Evolutionary conservation across 2,888 invertebrate species (phyloP).

Genomic region (Amiota mariae): DNA sequence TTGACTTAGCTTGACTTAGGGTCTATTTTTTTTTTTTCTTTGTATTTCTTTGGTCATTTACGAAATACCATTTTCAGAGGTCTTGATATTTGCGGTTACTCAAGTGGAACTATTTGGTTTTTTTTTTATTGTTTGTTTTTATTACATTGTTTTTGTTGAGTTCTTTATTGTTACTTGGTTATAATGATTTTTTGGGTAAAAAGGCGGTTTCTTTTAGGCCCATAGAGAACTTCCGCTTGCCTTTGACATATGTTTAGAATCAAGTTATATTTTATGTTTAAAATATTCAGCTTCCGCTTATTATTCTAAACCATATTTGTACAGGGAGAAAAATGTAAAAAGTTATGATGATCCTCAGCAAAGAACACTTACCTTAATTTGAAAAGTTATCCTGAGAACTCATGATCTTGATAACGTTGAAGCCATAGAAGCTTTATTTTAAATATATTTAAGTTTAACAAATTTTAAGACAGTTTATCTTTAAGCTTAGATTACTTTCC

Average conservation of each 20-base stretch:
- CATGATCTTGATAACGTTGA: too few relatives aligned
- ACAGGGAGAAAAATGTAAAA: too few relatives aligned
- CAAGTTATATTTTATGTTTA: constrained; percentile 10
- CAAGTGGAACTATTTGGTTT: constrained; percentile 20
- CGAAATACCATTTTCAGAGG: constrained; percentile 15
- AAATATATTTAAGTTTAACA: too few relatives aligned
- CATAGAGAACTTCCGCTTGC: constrained; percentile 18
- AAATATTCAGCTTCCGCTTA: neutral
- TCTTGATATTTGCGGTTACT: constrained; percentile 10
- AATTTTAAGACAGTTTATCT: too few relatives aligned
- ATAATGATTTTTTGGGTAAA: neutral
- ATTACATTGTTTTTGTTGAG: neutral
- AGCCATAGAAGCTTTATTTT: too few relatives aligned
- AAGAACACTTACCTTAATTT: too few relatives aligned
- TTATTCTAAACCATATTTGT: too few relatives aligned
- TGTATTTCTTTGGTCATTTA: constrained; percentile 18
- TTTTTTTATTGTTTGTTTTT: neutral
- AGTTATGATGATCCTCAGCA: too few relatives aligned
- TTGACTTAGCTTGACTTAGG: constrained; percentile 10
- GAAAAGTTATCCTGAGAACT: too few relatives aligned
- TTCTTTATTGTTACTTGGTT: neutral
- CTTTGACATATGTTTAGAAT: neutral
- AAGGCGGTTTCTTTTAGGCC: constrained; percentile 12
- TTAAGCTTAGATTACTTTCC: too few relatives aligned
- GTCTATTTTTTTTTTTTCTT: neutral